Percentiles rank a stretch among this genome's conserved stretches.
Evolutionary conservation across 2,888 invertebrate species (phyloP).

Genomic region (Eristalis arbustorum): DNA sequence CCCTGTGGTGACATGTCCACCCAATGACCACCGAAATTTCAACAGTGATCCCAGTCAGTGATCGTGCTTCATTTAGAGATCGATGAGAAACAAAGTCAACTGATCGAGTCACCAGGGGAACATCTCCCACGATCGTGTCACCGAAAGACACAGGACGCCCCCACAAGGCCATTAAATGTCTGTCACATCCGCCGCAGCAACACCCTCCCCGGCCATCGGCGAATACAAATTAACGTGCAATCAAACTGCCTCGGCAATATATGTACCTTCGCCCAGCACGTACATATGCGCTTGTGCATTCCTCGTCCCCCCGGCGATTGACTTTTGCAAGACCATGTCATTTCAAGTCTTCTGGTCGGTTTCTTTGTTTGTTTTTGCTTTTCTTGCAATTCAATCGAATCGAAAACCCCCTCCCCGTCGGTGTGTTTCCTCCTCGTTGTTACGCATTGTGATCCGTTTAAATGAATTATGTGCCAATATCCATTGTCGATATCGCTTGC

Average conservation of each 20-base stretch:
- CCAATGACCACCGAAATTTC: no score
- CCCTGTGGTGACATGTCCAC: no score
- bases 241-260: background rate
- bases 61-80: no score
- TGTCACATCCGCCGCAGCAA: background rate
- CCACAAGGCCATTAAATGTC: background rate
- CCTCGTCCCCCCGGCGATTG: background rate
- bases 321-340: slow-evolving; percentile 53
- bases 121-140: no score
- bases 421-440: slow-evolving; percentile 52
- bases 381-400: background rate
- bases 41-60: no score
- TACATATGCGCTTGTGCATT: background rate
- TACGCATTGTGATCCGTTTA: slow-evolving; percentile 69
- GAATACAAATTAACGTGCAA: background rate
- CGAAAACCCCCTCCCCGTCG: background rate
- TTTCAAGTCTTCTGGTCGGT: background rate
- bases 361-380: slow-evolving; percentile 5
- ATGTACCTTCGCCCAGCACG: background rate
- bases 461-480: slow-evolving; percentile 69
- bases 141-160: no score
- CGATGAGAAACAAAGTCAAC: no score
- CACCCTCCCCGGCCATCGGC: background rate
- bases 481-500: slow-evolving; percentile 61
- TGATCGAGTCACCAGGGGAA: no score